phyloP scores from a whole-genome alignment of 2,113 vertebrate species.

The Coreoperca whiteheadi region DNA sequence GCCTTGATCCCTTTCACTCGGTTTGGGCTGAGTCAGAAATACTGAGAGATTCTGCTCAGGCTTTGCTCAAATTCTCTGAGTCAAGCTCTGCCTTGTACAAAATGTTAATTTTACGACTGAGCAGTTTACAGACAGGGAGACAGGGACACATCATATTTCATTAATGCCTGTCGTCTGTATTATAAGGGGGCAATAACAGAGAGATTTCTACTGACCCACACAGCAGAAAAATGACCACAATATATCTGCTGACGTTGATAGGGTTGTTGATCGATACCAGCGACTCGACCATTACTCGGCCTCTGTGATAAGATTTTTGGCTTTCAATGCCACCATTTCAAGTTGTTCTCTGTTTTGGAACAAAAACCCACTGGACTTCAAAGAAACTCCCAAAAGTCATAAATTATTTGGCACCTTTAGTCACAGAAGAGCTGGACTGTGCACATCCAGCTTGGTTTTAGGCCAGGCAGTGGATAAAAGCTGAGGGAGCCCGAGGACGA shows the following conservation, averaged over 20 bases:
- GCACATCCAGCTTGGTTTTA: slow-evolving; percentile 23
- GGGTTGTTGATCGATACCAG: slow-evolving; percentile 64
- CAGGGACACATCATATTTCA: slow-evolving; percentile 61
- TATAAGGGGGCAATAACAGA: slow-evolving; percentile 63
- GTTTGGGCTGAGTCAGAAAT: slow-evolving; percentile 13
- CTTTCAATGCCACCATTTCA: slow-evolving; percentile 33
- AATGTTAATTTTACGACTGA: slow-evolving; percentile 68
- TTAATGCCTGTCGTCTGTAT: slow-evolving; percentile 49
- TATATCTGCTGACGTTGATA: slow-evolving; percentile 64
- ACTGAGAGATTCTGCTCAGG: not conserved
- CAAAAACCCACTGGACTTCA: slow-evolving; percentile 42
- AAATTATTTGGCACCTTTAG: slow-evolving; percentile 63
- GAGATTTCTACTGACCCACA: slow-evolving; percentile 51
- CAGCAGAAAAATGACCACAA: slow-evolving; percentile 59
- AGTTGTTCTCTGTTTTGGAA: slow-evolving; percentile 24
- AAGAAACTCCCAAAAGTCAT: slow-evolving; percentile 61
- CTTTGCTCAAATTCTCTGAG: not conserved
- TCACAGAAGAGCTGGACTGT: slow-evolving; percentile 32
- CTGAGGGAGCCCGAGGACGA: not conserved
- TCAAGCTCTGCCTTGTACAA: slow-evolving; percentile 33
- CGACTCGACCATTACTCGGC: slow-evolving; percentile 36
- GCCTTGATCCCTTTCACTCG: not conserved
- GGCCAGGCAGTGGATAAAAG: slow-evolving; percentile 9
- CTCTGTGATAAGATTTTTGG: slow-evolving; percentile 42
- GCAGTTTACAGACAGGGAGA: slow-evolving; percentile 55